Evolutionary conservation across 2,888 invertebrate genomes (phyloP), one percentile per base, ranked within the genome.

Genomic region (Elegia similella): DNA sequence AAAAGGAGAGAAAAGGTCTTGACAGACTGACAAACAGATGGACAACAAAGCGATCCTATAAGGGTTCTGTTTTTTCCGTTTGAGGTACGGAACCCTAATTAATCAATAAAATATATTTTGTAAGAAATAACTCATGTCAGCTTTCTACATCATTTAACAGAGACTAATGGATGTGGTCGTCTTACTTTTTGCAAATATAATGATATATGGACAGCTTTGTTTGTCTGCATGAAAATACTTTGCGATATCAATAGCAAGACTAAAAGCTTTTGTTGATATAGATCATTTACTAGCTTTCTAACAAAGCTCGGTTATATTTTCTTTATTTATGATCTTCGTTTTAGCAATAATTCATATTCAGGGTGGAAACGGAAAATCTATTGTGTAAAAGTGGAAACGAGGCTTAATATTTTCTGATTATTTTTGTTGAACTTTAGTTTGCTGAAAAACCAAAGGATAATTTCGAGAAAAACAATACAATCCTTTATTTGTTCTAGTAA

Each of bases 111-210:
- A 23, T 23, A 23, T 23, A 23, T 52, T 42, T 73, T 73, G 71
- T 69, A 75, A 72, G 73, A 84, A 76, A 70, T n/a, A n/a, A 12
- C 47, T n/a, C 7, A 73, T 85, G 82, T 84, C 82, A 82, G 86
- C 82, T 88, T 88, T 84, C 80, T 82, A 81, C 84, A 74, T 87
- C 89, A 89, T 90, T 90, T 87, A 79, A 78, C 73, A 70, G 70
- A 71, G 69, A 76, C 79, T 88, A 89, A 89, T 90, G 89, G 88
- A 90, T 87, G 83, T 76, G 79, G n/a, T 84, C 86, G 83, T 85
- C 84, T 83, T 82, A 74, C 77, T 80, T 82, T 85, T 84, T 82
- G 58, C 53, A 59, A 62, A 59, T 56, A 59, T 61, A 62, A 62
- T 61, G 58, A 58, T 54, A 55, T 55, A 55, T 48, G 56, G 61